Percentiles rank a stretch among this genome's conserved stretches.
Conservation (phyloP, 37 sponge, comb jelly and placozoan species). For the Eunapius fragilis region DNA sequence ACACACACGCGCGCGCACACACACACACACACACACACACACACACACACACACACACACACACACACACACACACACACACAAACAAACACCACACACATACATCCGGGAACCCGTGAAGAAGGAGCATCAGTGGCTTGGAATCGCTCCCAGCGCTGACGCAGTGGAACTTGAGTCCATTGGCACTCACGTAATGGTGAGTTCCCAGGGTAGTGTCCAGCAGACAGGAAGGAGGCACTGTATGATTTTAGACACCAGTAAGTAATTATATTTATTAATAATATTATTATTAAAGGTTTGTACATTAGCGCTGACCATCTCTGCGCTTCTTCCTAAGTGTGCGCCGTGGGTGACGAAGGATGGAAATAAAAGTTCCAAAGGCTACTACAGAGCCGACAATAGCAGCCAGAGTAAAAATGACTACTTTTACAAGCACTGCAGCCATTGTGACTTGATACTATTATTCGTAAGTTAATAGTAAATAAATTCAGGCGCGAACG, state of each 20-base stretch:
- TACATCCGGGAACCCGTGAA: slow-evolving; percentile 65
- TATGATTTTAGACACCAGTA: neutral
- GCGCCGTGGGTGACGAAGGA: slow-evolving; percentile 36
- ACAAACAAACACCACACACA: neutral
- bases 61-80: too few relatives aligned
- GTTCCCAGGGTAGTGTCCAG: slow-evolving; percentile 46
- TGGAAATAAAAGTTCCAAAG: neutral
- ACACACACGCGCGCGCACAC: too few relatives aligned
- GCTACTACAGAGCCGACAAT: neutral
- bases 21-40: too few relatives aligned
- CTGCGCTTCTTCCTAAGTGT: slow-evolving; percentile 55
- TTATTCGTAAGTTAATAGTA: neutral
- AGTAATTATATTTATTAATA: slow-evolving; percentile 15
- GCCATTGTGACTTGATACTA: too few relatives aligned
- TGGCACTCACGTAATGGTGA: slow-evolving; percentile 60
- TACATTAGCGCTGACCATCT: slow-evolving; percentile 23
- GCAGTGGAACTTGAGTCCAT: slow-evolving; percentile 70
- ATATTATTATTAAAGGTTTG: neutral
- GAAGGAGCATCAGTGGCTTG: slow-evolving; percentile 63
- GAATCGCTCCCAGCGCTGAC: slow-evolving; percentile 52
- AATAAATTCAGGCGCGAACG: too few relatives aligned
- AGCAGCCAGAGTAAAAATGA: neutral
- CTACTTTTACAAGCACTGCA: neutral
- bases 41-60: too few relatives aligned
- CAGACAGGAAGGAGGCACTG: slow-evolving; percentile 20